Percentiles rank a stretch among this genome's conserved stretches.
phyloP scores from a whole-genome alignment of 2,888 invertebrate genomes.

The Epiblema foenella region DNA sequence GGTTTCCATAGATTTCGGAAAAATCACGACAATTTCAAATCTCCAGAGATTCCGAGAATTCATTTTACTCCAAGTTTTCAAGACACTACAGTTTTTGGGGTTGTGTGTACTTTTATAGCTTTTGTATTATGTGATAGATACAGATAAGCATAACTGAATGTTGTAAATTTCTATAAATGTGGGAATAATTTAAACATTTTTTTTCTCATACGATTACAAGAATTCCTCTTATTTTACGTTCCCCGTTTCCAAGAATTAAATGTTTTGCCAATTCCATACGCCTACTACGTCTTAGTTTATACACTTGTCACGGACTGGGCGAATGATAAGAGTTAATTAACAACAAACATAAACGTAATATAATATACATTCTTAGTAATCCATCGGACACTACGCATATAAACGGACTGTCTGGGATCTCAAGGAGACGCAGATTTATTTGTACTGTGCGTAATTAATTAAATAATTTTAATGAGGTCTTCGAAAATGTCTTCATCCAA shows the following conservation, averaged over 20 bases:
- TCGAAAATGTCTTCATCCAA: conserved; percentile 1
- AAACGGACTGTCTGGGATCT: conserved; percentile 27
- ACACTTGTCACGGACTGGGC: conserved; percentile 24
- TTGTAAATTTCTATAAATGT: no score
- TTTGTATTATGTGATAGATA: no score
- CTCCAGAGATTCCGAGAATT: no score
- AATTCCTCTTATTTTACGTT: no score
- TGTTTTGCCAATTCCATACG: conserved; percentile 23
- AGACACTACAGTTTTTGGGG: no score
- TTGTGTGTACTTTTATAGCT: no score
- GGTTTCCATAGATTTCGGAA: no score
- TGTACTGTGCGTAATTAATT: not conserved
- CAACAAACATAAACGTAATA: conserved; percentile 27
- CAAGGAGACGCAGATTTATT: conserved; percentile 5
- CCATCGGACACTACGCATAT: conserved; percentile 31
- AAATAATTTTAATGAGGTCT: conserved; percentile 19
- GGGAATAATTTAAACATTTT: no score
- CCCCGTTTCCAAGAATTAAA: conserved; percentile 17
- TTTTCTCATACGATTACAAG: no score
- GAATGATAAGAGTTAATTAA: conserved; percentile 39
- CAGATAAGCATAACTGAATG: no score
- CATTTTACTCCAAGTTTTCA: no score
- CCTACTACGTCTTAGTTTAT: conserved; percentile 29
- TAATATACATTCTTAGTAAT: conserved; percentile 34
- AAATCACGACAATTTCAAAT: no score